Conservation (phyloP, 2,113 vertebrate species). For the Bagarius yarrelli region DNA sequence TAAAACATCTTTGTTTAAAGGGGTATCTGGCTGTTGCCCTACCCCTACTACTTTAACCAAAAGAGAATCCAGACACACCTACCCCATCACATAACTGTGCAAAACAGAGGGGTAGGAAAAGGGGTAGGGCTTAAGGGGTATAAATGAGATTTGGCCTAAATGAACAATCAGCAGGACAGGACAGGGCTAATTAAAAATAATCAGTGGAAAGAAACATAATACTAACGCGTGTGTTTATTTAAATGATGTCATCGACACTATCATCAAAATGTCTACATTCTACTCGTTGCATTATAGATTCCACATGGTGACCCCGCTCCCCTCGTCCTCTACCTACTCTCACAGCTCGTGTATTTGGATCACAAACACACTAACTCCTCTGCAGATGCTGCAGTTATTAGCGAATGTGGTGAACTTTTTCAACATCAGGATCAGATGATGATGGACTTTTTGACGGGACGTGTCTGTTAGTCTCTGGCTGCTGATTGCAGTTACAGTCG, state of each 20-base stretch:
- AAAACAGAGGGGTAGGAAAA: too few species aligned
- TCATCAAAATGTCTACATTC: not conserved
- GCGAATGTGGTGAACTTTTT: not conserved
- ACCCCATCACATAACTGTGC: too few species aligned
- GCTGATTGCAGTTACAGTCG: not conserved
- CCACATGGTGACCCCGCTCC: slow-evolving; percentile 15
- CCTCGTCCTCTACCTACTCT: not conserved
- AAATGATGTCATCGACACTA: not conserved
- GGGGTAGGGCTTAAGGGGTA: too few species aligned
- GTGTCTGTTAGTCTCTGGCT: not conserved
- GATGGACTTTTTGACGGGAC: not conserved
- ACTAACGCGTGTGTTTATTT: slow-evolving; percentile 7
- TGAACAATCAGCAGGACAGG: not conserved
- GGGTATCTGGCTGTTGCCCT: too few species aligned
- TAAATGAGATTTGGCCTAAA: too few species aligned
- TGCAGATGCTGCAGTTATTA: slow-evolving; percentile 6
- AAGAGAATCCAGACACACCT: too few species aligned
- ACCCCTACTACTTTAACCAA: too few species aligned
- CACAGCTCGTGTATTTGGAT: not conserved
- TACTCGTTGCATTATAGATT: slow-evolving; percentile 1
- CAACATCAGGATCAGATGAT: not conserved
- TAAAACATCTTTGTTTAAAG: too few species aligned
- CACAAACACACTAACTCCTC: not conserved
- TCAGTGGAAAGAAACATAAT: not conserved
- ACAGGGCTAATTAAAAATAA: not conserved